Conservation (phyloP, 2,797 vertebrate species). For the Epinephelus malabaricus region DNA sequence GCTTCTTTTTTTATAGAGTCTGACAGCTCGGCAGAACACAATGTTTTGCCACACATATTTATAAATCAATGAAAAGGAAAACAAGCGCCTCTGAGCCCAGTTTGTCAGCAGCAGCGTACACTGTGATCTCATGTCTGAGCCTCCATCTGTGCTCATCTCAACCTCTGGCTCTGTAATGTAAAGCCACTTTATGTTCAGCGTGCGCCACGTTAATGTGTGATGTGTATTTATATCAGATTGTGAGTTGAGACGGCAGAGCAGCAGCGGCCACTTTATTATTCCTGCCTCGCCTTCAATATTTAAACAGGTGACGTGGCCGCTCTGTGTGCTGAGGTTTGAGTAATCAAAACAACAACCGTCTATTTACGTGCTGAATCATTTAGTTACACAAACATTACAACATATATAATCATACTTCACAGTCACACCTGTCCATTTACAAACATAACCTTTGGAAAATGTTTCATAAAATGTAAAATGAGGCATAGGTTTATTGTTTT, state of each 20-base stretch:
- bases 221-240: not conserved
- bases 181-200: not conserved
- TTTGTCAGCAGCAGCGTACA: not conserved
- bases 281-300: conserved; percentile 44
- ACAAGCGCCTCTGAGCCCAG: not conserved
- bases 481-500: not conserved
- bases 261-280: conserved; percentile 33
- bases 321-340: conserved; percentile 21
- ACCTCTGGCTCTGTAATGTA: not conserved
- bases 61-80: not conserved
- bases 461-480: not conserved
- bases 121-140: not conserved
- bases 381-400: not conserved
- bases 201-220: not conserved
- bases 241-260: conserved; percentile 7
- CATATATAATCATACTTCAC: too few species aligned
- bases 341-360: not conserved
- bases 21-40: not conserved
- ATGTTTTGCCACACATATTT: not conserved
- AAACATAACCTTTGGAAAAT: not conserved
- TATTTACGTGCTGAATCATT: not conserved
- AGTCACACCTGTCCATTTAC: not conserved
- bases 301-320: conserved; percentile 30
- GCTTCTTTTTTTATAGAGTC: not conserved
- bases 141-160: not conserved